A percentile compares a stretch with the other conserved stretches of the same genome.
Evolutionary conservation across 2,113 vertebrate species (phyloP).

Genomic region (Muscicapa adusta): DNA sequence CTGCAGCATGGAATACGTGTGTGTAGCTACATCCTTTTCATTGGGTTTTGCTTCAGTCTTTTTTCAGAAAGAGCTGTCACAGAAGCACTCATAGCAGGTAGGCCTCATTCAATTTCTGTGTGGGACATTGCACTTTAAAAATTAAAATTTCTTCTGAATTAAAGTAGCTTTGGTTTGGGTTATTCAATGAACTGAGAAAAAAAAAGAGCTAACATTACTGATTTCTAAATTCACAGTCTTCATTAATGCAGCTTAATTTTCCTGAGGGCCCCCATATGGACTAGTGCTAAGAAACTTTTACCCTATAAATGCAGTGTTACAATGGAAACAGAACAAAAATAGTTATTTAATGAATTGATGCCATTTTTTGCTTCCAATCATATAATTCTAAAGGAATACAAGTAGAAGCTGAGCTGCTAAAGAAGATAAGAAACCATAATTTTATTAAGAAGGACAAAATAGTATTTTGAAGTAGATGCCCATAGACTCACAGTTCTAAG

Average conservation of each 20-base stretch:
- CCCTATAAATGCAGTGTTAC: background rate
- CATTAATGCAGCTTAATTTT: background rate
- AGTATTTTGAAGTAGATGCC: background rate
- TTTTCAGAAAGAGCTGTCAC: background rate
- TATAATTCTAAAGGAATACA: background rate
- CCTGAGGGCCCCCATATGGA: background rate
- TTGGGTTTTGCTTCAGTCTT: background rate
- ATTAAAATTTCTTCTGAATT: background rate
- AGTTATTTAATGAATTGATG: background rate
- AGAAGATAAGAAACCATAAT: background rate
- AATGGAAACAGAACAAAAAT: background rate
- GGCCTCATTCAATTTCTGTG: background rate
- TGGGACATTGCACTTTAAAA: background rate
- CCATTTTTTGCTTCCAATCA: background rate
- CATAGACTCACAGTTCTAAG: background rate
- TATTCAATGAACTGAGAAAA: background rate
- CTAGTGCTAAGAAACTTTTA: background rate
- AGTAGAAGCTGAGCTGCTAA: background rate
- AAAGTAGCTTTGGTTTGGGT: background rate
- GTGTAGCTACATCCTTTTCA: background rate
- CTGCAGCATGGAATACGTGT: background rate
- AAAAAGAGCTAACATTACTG: background rate
- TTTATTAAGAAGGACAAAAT: background rate
- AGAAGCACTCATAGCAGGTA: background rate
- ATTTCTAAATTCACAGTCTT: background rate